A percentile compares a stretch with the other conserved stretches of the same genome.
These are phyloP conservation scores for Cistogaster globosa DNA, from an alignment of 2,888 invertebrate species.

Conservation along the genomic window DNA sequence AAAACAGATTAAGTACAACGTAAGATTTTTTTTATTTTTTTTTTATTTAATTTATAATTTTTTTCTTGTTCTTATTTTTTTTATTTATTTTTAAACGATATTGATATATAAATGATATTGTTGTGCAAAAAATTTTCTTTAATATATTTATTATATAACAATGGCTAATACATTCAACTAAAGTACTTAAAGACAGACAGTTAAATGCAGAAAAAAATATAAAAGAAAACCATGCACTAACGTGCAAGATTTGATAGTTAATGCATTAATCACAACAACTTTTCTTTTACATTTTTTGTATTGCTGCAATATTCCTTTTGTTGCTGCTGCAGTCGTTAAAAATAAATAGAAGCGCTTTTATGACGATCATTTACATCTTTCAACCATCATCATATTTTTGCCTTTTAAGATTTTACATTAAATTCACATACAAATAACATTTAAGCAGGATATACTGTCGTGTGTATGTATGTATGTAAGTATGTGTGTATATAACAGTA, in stretches of 20 bases:
- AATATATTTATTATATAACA: no score
- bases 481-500: background rate
- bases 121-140: no score
- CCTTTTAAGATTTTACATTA: conserved; percentile 50
- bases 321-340: conserved; percentile 16
- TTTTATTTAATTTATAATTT: no score
- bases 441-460: conserved; percentile 5
- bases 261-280: background rate
- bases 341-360: conserved; percentile 43
- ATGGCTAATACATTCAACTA: no score
- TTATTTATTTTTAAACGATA: no score
- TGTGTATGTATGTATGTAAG: background rate
- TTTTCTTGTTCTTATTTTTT: no score
- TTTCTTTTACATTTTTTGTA: background rate
- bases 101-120: no score
- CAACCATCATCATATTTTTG: conserved; percentile 48
- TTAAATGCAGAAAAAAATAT: no score
- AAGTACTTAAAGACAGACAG: no score
- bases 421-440: conserved; percentile 2
- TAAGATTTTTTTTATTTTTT: no score
- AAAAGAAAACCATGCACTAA: no score
- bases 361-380: conserved; percentile 61
- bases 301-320: background rate
- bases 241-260: background rate
- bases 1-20: no score